Evolutionary conservation across 2,797 vertebrate genomes (phyloP).

Genomic region (Poeciliopsis paucimaculata): DNA sequence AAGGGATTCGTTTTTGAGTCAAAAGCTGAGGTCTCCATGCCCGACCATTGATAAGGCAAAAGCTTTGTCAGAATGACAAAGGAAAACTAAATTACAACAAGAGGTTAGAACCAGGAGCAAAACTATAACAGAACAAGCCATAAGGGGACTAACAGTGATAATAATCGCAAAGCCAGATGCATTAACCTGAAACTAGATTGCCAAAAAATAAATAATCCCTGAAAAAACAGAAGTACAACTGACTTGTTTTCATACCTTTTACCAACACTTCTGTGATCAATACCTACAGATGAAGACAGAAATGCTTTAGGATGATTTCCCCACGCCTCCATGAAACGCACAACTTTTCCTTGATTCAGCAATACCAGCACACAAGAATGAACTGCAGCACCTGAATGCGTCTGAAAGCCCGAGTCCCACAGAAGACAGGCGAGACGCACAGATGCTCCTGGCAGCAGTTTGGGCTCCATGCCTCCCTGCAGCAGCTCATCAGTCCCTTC

Average conservation of each 20-base stretch:
- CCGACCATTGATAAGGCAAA: background rate
- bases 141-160: background rate
- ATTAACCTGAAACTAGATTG: background rate
- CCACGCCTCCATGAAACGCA: accelerated
- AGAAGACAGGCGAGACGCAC: constrained; percentile 13
- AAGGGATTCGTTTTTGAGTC: background rate
- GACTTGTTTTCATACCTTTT: background rate
- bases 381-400: background rate
- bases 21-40: background rate
- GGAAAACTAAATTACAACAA: background rate
- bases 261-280: background rate
- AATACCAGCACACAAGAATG: background rate
- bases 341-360: constrained; percentile 1
- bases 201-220: background rate
- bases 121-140: background rate
- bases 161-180: background rate
- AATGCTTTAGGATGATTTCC: background rate
- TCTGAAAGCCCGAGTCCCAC: constrained; percentile 2
- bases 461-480: constrained; percentile 6
- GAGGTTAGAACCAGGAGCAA: background rate
- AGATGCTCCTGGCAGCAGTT: constrained; percentile 24
- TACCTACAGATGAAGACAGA: background rate
- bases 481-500: constrained; percentile 14
- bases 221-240: background rate
- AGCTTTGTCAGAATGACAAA: background rate